phyloP scores from a whole-genome alignment of 1,140 invertebrate genomes.

The Rhopalosiphum padi region DNA sequence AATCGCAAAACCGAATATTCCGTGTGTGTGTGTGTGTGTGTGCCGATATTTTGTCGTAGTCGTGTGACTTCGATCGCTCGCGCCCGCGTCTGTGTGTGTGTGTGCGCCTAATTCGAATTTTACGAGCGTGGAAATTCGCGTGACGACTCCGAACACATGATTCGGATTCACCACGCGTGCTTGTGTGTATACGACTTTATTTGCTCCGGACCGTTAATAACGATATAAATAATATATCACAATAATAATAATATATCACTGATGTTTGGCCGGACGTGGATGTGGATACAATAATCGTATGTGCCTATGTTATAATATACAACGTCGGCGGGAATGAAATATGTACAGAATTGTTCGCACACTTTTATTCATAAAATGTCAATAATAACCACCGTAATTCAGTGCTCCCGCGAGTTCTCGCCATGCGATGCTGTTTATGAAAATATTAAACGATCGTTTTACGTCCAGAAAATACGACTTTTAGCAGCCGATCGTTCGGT shows the following conservation, averaged over 20 bases:
- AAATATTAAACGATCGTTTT: not conserved
- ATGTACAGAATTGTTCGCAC: not conserved
- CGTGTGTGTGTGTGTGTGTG: not conserved
- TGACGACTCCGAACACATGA: constrained; percentile 44
- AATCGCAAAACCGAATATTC: not conserved
- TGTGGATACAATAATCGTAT: not conserved
- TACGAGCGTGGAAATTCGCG: constrained; percentile 48
- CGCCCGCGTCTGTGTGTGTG: not conserved
- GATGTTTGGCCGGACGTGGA: not conserved
- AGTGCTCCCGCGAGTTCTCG: not conserved
- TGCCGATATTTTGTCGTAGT: not conserved
- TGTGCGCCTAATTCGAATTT: constrained; percentile 36
- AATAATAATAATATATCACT: not conserved
- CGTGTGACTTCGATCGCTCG: not conserved
- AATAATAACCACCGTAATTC: not conserved
- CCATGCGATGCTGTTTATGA: not conserved
- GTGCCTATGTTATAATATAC: not conserved
- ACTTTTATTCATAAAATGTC: not conserved
- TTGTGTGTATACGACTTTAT: not conserved
- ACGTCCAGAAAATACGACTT: not conserved
- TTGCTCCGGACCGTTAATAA: not conserved
- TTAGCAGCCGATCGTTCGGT: not conserved
- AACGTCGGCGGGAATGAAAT: not conserved
- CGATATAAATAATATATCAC: not conserved
- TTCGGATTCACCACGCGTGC: constrained; percentile 49